Evolutionary conservation across 1,140 invertebrate genomes (phyloP), one percentile per base, ranked within the genome.

Genomic region (Lasioglossum baleicum): DNA sequence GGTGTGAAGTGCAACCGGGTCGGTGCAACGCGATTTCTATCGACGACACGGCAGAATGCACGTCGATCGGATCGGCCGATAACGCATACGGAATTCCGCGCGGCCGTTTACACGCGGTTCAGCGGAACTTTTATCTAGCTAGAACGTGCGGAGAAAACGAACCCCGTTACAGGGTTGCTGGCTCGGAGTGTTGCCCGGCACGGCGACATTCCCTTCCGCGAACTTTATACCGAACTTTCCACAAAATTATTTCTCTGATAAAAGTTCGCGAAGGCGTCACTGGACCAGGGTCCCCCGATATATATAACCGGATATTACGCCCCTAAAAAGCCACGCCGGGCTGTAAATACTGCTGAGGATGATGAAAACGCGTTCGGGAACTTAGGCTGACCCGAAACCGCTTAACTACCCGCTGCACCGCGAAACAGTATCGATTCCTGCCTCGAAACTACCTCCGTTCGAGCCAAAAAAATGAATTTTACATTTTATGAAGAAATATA

Each of bases 241-340:
- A 70, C 75, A 60, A 86, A 86, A 87, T 87, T 87, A 87, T 87
- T 87, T 86, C 78, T 66, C 82, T 81, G 84, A 87, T 87, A 87
- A 87, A 87, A 87, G 78, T 86, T 86, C 85, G 61, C 70, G 51
- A 42, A 64, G 75, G 71, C 78, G 82, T 75, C 83, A 69, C 58
- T 85, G 83, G 71, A 83, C 83, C 83, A 84, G 75, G 60, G 74
- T 26, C 26, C 26, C 75, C 64, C 84, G 82, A 87, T 81, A 75
- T 83, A 74, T 83, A 81, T 75, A 81, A 83, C 85, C 85, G 81
- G 81, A 87, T 87, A 87, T 86, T 83, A 83, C 82, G 67, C 74
- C 67, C 78, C 72, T 83, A 58, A 80, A 58, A 82, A 70, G 42
- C 56, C 63, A 67, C 56, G 58, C 58, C 26, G 64, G 71, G 22